Conservation (phyloP, 2,888 invertebrate genomes). For the Pachliopta kotzebuea region DNA sequence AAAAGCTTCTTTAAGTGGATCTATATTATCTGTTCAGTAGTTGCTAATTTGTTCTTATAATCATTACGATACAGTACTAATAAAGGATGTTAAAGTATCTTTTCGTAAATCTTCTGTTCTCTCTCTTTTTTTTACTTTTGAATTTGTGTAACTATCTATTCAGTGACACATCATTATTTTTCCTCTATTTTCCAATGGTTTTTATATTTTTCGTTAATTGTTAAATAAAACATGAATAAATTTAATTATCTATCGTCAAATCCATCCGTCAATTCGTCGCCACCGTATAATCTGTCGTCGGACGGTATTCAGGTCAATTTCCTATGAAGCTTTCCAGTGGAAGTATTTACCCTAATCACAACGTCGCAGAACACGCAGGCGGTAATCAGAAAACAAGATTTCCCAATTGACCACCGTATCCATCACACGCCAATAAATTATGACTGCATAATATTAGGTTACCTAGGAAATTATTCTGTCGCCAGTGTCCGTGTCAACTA, state of each 20-base stretch:
- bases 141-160: no score
- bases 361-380: conserved; percentile 7
- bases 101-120: no score
- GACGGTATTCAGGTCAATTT: conserved; percentile 21
- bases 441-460: conserved; percentile 23
- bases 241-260: not conserved
- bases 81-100: no score
- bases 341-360: conserved; percentile 16
- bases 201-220: no score
- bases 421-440: conserved; percentile 22
- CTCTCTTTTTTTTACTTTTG: no score
- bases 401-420: conserved; percentile 13
- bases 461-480: conserved; percentile 15
- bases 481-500: conserved; percentile 10
- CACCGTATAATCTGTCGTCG: conserved; percentile 1
- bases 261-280: conserved; percentile 18
- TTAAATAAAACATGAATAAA: not conserved
- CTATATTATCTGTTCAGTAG: no score
- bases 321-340: conserved; percentile 20
- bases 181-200: no score
- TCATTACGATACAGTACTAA: no score
- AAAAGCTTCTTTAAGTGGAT: no score
- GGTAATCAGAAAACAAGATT: conserved; percentile 27
- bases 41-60: no score
- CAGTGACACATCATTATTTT: no score